Evolutionary conservation across 2,113 vertebrate species (phyloP).

Genomic region (Dipodomys merriami): DNA sequence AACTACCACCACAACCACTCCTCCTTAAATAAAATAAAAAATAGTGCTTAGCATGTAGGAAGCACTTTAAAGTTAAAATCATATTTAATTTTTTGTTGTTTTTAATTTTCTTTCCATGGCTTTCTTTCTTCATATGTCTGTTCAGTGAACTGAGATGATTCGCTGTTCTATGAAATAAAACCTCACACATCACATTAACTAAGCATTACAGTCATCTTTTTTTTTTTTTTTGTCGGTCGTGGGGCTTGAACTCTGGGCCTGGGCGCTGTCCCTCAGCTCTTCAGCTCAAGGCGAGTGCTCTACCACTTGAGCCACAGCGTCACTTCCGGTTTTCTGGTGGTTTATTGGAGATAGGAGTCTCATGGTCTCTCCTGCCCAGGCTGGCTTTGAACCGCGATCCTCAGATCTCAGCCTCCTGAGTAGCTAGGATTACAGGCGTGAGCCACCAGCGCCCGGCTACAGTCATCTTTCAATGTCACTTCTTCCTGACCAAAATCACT

Average conservation of each 20-base stretch:
- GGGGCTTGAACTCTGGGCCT: too few relatives aligned
- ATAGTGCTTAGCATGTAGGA: background rate
- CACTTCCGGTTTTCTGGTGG: too few relatives aligned
- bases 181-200: background rate
- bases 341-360: too few relatives aligned
- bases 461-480: background rate
- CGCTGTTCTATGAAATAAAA: conserved; percentile 45
- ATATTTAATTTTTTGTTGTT: background rate
- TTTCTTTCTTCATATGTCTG: background rate
- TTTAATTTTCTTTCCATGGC: background rate
- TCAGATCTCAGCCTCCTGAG: too few relatives aligned
- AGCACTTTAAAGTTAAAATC: background rate
- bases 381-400: too few relatives aligned
- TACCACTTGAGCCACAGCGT: too few relatives aligned
- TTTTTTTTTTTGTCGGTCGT: too few relatives aligned
- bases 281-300: too few relatives aligned
- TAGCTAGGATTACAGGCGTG: too few relatives aligned
- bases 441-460: too few relatives aligned
- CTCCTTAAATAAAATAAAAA: background rate
- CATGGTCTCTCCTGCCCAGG: too few relatives aligned
- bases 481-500: conserved; percentile 37
- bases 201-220: background rate
- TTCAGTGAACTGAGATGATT: background rate
- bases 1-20: background rate
- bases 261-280: too few relatives aligned